Conservation (phyloP, 2,797 vertebrate genomes). For the Petrocephalus schoutedeni region DNA sequence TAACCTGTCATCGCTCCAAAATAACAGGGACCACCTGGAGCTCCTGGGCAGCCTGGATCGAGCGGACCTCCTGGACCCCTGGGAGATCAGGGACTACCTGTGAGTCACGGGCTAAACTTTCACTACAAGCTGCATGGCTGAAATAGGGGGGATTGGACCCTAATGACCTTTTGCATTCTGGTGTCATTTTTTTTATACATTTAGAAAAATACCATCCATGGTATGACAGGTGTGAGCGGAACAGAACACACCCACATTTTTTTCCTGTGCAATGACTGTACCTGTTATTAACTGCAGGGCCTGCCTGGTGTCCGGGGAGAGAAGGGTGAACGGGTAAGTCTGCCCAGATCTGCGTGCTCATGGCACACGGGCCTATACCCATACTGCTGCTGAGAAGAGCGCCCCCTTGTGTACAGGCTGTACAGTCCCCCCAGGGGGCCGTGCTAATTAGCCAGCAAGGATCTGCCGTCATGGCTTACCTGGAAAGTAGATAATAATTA, state of each 20-base stretch:
- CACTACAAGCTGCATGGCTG: neutral
- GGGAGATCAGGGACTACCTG: conserved; percentile 80
- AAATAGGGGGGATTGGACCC: neutral
- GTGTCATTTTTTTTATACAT: neutral
- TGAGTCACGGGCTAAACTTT: conserved; percentile 58
- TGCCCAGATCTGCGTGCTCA: neutral
- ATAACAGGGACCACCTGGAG: conserved; percentile 74
- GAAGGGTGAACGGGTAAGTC: conserved; percentile 84
- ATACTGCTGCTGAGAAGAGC: neutral
- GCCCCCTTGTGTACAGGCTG: neutral
- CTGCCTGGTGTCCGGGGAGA: conserved; percentile 78
- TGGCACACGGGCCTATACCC: neutral
- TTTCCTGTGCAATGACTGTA: neutral
- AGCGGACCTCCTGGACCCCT: conserved; percentile 74
- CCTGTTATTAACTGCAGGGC: conserved; percentile 62
- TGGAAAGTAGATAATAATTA: neutral
- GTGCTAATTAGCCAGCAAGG: neutral
- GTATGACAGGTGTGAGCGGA: neutral
- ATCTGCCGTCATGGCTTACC: neutral
- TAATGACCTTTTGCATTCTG: neutral
- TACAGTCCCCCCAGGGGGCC: neutral
- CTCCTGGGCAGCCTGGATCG: conserved; percentile 70
- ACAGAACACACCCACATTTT: neutral
- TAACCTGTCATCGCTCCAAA: neutral
- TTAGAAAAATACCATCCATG: neutral